A percentile compares a stretch with the other conserved stretches of the same genome.
Evolutionary conservation across 2,113 vertebrate species (phyloP).

Genomic region (Phycodurus eques): DNA sequence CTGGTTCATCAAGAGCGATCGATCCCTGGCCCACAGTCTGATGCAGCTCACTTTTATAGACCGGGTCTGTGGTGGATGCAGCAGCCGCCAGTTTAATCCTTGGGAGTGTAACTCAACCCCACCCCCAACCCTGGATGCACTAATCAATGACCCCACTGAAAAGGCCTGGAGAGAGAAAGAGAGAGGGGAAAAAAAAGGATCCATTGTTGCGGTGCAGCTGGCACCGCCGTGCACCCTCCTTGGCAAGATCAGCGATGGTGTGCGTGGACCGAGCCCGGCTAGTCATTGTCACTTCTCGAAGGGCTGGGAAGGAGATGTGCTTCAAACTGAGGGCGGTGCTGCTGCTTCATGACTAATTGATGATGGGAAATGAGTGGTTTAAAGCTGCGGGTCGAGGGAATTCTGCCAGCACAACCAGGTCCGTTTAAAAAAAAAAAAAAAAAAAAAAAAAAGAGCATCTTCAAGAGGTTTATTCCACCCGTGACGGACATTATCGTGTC

Average conservation of each 20-base stretch:
- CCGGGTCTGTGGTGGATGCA: slow-evolving; percentile 17
- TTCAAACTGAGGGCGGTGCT: slow-evolving; percentile 34
- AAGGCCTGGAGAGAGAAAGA: slow-evolving; percentile 30
- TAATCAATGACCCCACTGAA: slow-evolving; percentile 38
- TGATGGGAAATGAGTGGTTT: slow-evolving; percentile 23
- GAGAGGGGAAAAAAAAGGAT: neutral
- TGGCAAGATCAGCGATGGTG: slow-evolving; percentile 27
- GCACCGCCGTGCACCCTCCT: slow-evolving; percentile 35
- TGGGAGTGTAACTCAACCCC: slow-evolving; percentile 22
- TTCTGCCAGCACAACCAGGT: neutral
- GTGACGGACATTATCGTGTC: neutral
- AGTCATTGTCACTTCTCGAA: slow-evolving; percentile 1
- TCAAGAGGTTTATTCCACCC: neutral
- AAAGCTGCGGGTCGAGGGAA: neutral
- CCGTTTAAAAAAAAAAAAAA: neutral
- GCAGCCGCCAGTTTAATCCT: slow-evolving; percentile 35
- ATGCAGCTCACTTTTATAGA: neutral
- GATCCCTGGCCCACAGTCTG: neutral
- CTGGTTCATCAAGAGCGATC: neutral
- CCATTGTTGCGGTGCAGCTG: slow-evolving; percentile 63
- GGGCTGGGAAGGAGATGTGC: slow-evolving; percentile 1
- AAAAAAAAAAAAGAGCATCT: neutral
- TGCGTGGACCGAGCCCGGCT: slow-evolving; percentile 12
- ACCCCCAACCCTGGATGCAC: slow-evolving; percentile 6
- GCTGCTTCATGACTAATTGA: slow-evolving; percentile 55